A percentile compares a stretch with the other conserved stretches of the same genome.
Conservation (phyloP, 2,113 vertebrate genomes). For the Entosphenus tridentatus region DNA sequence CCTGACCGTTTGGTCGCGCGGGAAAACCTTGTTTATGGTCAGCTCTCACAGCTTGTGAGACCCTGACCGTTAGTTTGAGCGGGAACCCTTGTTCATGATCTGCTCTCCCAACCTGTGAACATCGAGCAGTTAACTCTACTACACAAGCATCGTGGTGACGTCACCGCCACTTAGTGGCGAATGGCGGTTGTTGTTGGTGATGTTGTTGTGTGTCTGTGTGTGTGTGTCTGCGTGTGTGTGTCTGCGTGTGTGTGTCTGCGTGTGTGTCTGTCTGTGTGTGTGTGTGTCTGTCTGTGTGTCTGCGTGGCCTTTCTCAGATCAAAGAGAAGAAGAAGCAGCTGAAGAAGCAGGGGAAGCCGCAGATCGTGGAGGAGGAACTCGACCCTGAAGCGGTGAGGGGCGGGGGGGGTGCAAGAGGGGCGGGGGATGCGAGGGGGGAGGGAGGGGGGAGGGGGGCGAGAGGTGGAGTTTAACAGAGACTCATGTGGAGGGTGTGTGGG, state of each 20-base stretch:
- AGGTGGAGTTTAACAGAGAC: too few species aligned
- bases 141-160: too few species aligned
- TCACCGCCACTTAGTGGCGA: too few species aligned
- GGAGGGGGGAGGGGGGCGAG: neutral
- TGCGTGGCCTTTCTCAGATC: slow-evolving; percentile 27
- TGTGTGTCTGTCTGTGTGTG: neutral
- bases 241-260: neutral
- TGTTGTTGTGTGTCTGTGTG: neutral
- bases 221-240: neutral
- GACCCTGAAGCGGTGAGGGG: slow-evolving; percentile 51
- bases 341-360: slow-evolving; percentile 77
- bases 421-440: neutral
- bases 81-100: too few species aligned
- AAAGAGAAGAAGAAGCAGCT: slow-evolving; percentile 84
- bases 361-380: slow-evolving; percentile 49
- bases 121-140: too few species aligned
- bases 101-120: too few species aligned
- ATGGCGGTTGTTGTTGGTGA: neutral
- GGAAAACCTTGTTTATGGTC: too few species aligned
- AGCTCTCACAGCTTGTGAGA: too few species aligned
- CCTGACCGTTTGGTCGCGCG: too few species aligned
- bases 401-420: neutral
- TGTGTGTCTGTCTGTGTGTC: neutral
- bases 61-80: too few species aligned
- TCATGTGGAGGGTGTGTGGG: too few species aligned